Conservation (phyloP, 2,888 invertebrate species). For the Eupsilia transversa region DNA sequence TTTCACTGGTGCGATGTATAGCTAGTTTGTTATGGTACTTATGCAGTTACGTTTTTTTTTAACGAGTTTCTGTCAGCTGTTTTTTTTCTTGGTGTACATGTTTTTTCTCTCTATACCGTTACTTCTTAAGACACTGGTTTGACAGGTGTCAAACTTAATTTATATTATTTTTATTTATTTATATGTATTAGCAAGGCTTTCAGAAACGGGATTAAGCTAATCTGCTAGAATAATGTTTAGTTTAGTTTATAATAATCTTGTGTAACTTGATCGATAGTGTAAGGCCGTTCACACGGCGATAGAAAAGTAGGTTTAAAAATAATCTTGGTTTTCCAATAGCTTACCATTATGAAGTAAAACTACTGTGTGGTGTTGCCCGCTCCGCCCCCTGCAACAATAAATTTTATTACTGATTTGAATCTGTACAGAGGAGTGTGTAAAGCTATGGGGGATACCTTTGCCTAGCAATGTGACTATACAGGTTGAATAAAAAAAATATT, state of each 20-base stretch:
- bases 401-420: not conserved
- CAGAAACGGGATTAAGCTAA: not conserved
- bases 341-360: conserved; percentile 81
- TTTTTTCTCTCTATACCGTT: not conserved
- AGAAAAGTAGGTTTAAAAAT: not conserved
- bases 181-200: no score
- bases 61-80: not conserved
- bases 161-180: no score
- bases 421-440: not conserved
- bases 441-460: no score
- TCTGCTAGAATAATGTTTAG: no score
- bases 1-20: conserved; percentile 69
- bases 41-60: conserved; percentile 40
- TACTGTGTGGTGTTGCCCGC: conserved; percentile 70
- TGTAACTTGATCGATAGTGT: not conserved
- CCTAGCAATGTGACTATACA: not conserved
- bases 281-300: not conserved
- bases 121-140: not conserved
- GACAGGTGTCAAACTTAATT: not conserved
- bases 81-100: not conserved
- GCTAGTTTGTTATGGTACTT: conserved; percentile 63
- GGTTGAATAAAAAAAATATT: not conserved
- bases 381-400: conserved; percentile 77
- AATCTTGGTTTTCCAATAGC: conserved; percentile 27
- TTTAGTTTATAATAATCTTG: not conserved